These are phyloP conservation scores for Colistium nudipinnis DNA, from an alignment of 2,113 vertebrate genomes.

Conservation along the genomic window DNA sequence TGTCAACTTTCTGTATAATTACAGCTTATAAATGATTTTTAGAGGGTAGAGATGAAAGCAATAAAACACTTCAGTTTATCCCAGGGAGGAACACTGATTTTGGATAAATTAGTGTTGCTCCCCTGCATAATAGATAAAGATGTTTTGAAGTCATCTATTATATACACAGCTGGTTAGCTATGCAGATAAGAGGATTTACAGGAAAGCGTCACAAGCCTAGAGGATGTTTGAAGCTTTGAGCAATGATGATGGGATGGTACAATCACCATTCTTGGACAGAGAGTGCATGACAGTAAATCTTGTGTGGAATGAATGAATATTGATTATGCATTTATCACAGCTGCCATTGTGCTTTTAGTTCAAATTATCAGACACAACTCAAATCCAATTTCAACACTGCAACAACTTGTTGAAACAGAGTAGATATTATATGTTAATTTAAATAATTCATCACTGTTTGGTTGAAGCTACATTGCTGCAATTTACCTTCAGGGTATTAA, in stretches of 20 bases:
- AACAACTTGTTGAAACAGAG: slow-evolving; percentile 9
- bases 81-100: no score
- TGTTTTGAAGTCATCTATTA: slow-evolving; percentile 30
- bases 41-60: no score
- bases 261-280: background rate
- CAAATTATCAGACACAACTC: slow-evolving; percentile 45
- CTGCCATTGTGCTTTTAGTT: slow-evolving; percentile 42
- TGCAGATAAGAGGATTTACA: slow-evolving; percentile 37
- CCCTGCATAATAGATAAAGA: background rate
- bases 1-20: no score
- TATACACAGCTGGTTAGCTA: slow-evolving; percentile 29
- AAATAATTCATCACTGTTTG: background rate
- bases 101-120: background rate
- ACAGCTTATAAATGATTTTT: no score
- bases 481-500: background rate
- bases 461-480: background rate
- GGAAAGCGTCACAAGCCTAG: background rate
- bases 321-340: slow-evolving; percentile 39
- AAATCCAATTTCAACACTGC: slow-evolving; percentile 21
- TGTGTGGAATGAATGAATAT: slow-evolving; percentile 55
- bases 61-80: no score
- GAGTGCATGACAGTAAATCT: slow-evolving; percentile 54
- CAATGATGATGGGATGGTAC: slow-evolving; percentile 36
- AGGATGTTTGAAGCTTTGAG: slow-evolving; percentile 33
- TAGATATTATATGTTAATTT: background rate